phyloP scores from a whole-genome alignment of 37 sponge, comb jelly and placozoan genomes.

The Cliona cf. orientalis region DNA sequence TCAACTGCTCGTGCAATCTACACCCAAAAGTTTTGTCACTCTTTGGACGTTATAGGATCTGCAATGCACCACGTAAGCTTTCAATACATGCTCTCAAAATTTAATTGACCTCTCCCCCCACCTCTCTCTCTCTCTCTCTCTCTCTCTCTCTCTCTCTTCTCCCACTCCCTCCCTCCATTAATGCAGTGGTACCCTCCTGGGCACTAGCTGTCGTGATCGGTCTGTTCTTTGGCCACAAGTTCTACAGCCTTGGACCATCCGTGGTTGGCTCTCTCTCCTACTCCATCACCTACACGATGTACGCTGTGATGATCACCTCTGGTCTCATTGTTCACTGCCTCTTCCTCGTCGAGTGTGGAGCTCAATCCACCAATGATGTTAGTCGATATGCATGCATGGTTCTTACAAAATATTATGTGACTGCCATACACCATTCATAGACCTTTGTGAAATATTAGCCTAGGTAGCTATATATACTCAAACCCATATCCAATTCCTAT shows the following conservation, averaged over 20 bases:
- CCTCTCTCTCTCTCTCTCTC: neutral
- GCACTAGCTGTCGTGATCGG: constrained; percentile 51
- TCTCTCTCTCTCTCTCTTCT: neutral
- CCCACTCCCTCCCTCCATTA: neutral
- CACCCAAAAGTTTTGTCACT: no score
- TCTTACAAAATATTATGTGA: no score
- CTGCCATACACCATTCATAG: no score
- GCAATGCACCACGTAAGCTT: no score
- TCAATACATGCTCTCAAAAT: no score
- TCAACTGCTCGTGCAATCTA: no score
- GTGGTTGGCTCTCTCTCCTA: constrained; percentile 47
- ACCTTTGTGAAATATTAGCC: no score
- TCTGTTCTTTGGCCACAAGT: constrained; percentile 2
- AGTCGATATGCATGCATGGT: neutral
- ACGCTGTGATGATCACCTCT: constrained; percentile 67
- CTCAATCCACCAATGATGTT: neutral
- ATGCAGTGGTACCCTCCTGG: constrained; percentile 62
- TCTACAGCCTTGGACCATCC: constrained; percentile 10
- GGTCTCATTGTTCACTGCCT: constrained; percentile 57
- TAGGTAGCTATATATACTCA: no score
- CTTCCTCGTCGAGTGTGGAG: constrained; percentile 63
- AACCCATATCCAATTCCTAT: no score
- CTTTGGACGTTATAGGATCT: no score
- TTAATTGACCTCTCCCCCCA: neutral
- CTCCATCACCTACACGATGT: constrained; percentile 46